Base-by-base conservation (phyloP, 1,140 invertebrate genomes). In the Coptotermes formosanus region DNA sequence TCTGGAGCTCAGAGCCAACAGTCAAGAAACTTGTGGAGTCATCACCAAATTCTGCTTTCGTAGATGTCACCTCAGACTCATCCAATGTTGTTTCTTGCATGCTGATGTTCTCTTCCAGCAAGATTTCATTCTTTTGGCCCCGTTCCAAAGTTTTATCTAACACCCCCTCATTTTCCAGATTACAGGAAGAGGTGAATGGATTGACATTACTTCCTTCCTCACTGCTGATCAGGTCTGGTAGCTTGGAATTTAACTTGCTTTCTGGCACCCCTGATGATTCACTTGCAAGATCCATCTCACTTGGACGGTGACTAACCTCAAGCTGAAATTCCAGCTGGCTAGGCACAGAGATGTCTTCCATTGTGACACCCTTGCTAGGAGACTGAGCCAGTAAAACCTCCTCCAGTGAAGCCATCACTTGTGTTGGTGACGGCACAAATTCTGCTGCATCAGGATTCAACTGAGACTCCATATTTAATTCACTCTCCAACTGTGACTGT, bases 371-470 rank as follows among this genome's bases (percentile, higher is more conserved):
- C 88, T 94, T 94, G 83, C 94, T 90, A 1, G 94, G 94, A 0
- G 94, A 95, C 87, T 94, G 94, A 4, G 94, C 91, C 30, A 95
- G 89, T 14, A 94, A 90, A 44, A 91, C 90, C 87, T 94, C 93
- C 4, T 91, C 89, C 86, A 92, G 88, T 2, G 90, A 86, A 11
- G 90, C 88, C 7, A 90, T 89, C 32, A 86, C 45, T 11, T 87
- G 88, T 3, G 89, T 88, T 52, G 92, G 92, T 3, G 94, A 93
- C 21, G 92, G 94, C 52, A 96, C 92, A 88, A 96, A 96, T 89
- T 95, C 94, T 3, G 94, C 94, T 11, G 95, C 95, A 86, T 96
- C 93, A 0, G 95, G 95, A 90, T 96, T 96, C 88, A 95, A 89
- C 82, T 94, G 94, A 82, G 94, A 95, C 86, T 93, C 93, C 94